Evolutionary conservation across 2,113 vertebrate genomes (phyloP).

Genomic region (Aegotheles bennettii): DNA sequence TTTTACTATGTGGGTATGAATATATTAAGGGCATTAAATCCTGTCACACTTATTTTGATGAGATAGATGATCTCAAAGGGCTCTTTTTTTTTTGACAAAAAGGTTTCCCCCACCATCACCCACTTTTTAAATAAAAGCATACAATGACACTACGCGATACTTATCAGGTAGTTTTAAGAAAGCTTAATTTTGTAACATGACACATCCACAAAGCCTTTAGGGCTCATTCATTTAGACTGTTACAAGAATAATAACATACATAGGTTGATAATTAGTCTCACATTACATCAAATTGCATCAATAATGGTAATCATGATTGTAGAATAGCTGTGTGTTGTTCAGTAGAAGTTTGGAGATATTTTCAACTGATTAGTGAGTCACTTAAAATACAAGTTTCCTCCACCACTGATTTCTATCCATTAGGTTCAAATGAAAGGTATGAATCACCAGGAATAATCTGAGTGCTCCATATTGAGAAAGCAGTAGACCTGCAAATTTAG

Average conservation of each 20-base stretch:
- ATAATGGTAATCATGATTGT: background rate
- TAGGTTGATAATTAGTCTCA: conserved; percentile 60
- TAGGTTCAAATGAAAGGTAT: conserved; percentile 27
- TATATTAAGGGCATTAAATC: conserved; percentile 67
- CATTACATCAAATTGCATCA: background rate
- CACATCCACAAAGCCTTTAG: conserved; percentile 32
- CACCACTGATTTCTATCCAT: background rate
- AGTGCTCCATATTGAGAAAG: background rate
- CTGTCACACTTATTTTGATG: conserved; percentile 67
- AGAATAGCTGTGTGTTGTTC: conserved; percentile 3
- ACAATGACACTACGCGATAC: conserved; percentile 18
- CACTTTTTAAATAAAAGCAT: conserved; percentile 49
- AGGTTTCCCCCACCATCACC: background rate
- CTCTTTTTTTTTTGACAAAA: conserved; percentile 35
- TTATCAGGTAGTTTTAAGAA: conserved; percentile 41
- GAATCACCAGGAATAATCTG: conserved; percentile 4
- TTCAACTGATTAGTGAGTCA: conserved; percentile 41
- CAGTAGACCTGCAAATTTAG: background rate
- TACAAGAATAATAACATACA: conserved; percentile 48
- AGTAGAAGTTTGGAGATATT: conserved; percentile 3
- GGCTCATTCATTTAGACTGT: conserved; percentile 28
- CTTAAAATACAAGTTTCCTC: conserved; percentile 5
- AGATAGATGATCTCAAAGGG: conserved; percentile 63
- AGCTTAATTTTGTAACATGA: conserved; percentile 63
- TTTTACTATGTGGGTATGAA: conserved; percentile 71